phyloP scores from a whole-genome alignment of 2,888 invertebrate genomes.

The Drosophila tripunctata region DNA sequence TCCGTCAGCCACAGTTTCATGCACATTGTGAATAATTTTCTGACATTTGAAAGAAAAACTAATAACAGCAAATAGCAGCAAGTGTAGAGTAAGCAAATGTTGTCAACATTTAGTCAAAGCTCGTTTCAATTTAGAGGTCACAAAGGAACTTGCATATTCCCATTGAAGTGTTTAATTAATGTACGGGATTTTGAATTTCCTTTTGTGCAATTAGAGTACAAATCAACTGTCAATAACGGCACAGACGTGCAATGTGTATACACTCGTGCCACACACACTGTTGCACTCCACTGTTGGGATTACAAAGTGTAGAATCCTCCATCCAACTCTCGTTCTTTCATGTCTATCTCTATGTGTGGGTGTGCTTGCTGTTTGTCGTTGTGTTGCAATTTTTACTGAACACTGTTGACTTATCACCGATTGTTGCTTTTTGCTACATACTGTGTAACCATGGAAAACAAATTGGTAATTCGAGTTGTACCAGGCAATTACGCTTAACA shows the following conservation, averaged over 20 bases:
- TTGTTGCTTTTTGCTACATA: constrained; percentile 28
- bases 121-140: neutral
- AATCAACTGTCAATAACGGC: constrained; percentile 72
- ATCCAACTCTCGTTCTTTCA: neutral
- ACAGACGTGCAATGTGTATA: constrained; percentile 4
- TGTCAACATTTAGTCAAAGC: neutral
- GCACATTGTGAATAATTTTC: neutral
- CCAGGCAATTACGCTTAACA: constrained; percentile 45
- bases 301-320: no score
- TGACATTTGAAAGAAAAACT: neutral
- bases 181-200: constrained; percentile 49
- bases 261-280: neutral
- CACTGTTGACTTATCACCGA: constrained; percentile 30
- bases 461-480: constrained; percentile 45
- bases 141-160: constrained; percentile 26
- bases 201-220: constrained; percentile 71
- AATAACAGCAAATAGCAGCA: neutral
- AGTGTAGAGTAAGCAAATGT: neutral
- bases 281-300: neutral
- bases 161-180: constrained; percentile 61
- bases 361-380: constrained; percentile 3
- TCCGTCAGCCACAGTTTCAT: neutral
- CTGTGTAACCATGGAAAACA: constrained; percentile 38
- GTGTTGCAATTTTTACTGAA: constrained; percentile 33
- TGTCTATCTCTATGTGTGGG: neutral